Percentiles rank a stretch among this genome's conserved stretches.
These are phyloP conservation scores for Panurus biarmicus DNA, from an alignment of 2,113 vertebrate species.

Conservation along the genomic window DNA sequence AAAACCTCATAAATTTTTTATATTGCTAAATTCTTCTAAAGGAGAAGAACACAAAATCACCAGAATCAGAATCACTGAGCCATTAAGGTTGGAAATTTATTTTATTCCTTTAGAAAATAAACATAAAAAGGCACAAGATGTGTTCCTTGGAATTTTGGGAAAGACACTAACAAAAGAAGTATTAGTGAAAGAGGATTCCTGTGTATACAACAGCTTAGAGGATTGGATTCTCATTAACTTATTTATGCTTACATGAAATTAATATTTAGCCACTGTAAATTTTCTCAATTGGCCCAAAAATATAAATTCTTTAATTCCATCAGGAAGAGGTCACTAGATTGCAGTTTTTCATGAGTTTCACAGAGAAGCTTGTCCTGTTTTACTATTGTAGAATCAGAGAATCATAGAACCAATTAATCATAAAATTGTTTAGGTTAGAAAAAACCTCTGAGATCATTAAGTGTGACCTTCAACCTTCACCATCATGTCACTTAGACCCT, in stretches of 20 bases:
- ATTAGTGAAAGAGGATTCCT: background rate
- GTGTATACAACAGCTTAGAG: background rate
- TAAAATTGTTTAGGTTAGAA: background rate
- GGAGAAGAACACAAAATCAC: background rate
- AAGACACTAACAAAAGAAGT: background rate
- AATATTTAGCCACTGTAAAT: background rate
- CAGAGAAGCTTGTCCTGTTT: background rate
- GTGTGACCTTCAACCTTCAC: no score
- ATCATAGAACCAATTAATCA: background rate
- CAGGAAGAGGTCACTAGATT: background rate
- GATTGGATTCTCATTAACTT: background rate
- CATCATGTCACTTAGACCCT: background rate
- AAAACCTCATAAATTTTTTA: background rate
- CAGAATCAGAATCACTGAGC: background rate
- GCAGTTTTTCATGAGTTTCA: background rate
- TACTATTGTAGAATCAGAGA: background rate
- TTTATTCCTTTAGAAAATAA: background rate
- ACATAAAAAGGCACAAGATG: background rate
- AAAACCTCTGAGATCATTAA: background rate
- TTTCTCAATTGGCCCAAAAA: background rate
- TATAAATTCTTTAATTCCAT: background rate
- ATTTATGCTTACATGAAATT: background rate
- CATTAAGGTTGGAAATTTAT: background rate
- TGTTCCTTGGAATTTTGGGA: background rate
- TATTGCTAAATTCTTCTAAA: background rate